Conservation (phyloP, 2,888 invertebrate species). For the Crossocerus cetratus region DNA sequence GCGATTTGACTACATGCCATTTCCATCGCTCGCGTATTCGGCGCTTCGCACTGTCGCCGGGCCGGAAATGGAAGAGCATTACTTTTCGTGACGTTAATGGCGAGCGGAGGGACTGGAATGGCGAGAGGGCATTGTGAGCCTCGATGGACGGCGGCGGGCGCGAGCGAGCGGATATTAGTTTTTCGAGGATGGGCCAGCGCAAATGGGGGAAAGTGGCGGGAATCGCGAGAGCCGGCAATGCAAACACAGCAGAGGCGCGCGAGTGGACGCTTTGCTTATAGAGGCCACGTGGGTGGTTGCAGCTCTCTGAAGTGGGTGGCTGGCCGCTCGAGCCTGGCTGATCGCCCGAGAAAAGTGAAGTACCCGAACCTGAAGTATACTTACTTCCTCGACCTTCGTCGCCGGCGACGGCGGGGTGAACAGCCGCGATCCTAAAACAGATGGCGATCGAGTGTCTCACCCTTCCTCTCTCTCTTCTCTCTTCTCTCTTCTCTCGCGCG, state of each 20-base stretch:
- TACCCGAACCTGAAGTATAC: slow-evolving; percentile 49
- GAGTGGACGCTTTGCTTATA: slow-evolving; percentile 52
- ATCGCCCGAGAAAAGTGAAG: slow-evolving; percentile 43
- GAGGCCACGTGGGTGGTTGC: slow-evolving; percentile 62
- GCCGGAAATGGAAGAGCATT: not conserved
- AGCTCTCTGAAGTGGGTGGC: slow-evolving; percentile 63
- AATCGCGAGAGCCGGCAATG: slow-evolving; percentile 50
- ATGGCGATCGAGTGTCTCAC: slow-evolving; percentile 35
- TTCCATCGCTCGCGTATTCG: too few species aligned
- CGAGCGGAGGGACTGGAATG: not conserved
- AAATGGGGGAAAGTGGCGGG: slow-evolving; percentile 29
- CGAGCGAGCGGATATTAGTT: slow-evolving; percentile 9
- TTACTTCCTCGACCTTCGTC: slow-evolving; percentile 47
- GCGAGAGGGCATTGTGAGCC: not conserved
- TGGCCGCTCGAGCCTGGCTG: slow-evolving; percentile 36
- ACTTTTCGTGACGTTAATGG: not conserved
- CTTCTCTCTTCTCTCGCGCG: too few species aligned
- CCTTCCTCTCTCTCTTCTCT: slow-evolving; percentile 11
- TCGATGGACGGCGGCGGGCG: not conserved
- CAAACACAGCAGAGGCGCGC: slow-evolving; percentile 48
- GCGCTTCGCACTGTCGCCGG: too few species aligned
- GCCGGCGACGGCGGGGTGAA: slow-evolving; percentile 29
- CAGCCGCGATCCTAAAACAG: slow-evolving; percentile 34
- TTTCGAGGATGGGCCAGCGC: not conserved
- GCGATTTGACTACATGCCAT: too few species aligned